A percentile compares a stretch with the other conserved stretches of the same genome.
These are phyloP conservation scores for Scomber colias DNA, from an alignment of 2,113 vertebrate species.

Conservation along the genomic window DNA sequence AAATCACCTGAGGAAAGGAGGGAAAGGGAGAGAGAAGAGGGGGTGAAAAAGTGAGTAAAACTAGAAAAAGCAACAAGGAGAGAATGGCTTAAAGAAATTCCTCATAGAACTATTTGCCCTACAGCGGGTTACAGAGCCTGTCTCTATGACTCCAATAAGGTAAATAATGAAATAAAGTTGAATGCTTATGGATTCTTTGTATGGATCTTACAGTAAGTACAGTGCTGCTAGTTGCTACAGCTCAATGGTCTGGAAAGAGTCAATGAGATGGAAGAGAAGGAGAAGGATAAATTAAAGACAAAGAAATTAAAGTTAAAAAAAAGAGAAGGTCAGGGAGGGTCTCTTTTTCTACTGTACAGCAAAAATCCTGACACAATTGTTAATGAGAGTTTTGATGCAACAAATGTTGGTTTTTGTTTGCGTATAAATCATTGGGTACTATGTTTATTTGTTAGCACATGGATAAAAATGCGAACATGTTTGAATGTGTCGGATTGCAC, in stretches of 20 bases:
- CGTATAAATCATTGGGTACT: neutral
- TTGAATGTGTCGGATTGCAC: constrained; percentile 5
- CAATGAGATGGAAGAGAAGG: constrained; percentile 34
- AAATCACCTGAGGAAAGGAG: constrained; percentile 66
- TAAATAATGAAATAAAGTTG: constrained; percentile 63
- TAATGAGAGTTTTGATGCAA: neutral
- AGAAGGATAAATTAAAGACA: constrained; percentile 29
- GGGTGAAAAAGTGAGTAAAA: constrained; percentile 45
- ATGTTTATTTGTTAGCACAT: neutral
- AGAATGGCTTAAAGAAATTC: constrained; percentile 19
- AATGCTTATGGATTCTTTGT: constrained; percentile 51
- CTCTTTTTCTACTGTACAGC: constrained; percentile 2
- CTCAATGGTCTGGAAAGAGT: constrained; percentile 55
- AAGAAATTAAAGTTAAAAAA: constrained; percentile 28
- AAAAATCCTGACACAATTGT: constrained; percentile 21
- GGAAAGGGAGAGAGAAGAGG: constrained; percentile 22
- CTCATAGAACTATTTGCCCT: constrained; percentile 41
- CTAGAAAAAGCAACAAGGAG: constrained; percentile 30
- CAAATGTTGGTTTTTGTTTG: constrained; percentile 17
- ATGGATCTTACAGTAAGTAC: constrained; percentile 54
- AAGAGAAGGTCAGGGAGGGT: constrained; percentile 12
- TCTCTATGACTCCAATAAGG: constrained; percentile 43
- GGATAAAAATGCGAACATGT: constrained; percentile 1
- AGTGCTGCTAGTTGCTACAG: constrained; percentile 35
- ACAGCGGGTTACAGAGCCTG: constrained; percentile 36